phyloP scores from a whole-genome alignment of 2,888 invertebrate species.

The Stomorhina lunata region DNA sequence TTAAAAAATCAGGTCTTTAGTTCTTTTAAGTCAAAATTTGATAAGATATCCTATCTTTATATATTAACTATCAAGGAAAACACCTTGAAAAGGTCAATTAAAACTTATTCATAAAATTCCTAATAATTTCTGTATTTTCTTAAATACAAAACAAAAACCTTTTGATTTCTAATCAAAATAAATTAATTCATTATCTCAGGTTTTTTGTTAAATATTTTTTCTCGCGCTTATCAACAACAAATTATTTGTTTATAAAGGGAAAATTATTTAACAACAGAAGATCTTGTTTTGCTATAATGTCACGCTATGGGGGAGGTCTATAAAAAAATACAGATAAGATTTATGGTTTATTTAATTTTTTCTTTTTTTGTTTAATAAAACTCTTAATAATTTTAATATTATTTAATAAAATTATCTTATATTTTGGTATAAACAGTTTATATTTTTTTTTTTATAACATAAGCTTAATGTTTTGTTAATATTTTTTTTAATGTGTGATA shows the following conservation, averaged over 20 bases:
- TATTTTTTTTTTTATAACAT: constrained; percentile 27
- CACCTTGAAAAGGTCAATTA: too few species aligned
- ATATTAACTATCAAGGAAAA: too few species aligned
- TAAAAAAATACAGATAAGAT: not conserved
- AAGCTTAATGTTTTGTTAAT: not conserved
- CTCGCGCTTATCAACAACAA: not conserved
- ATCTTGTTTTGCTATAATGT: not conserved
- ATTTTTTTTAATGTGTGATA: constrained; percentile 1
- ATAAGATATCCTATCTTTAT: too few species aligned
- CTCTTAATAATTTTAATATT: not conserved
- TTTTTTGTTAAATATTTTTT: not conserved
- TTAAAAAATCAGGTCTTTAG: too few species aligned
- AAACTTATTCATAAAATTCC: too few species aligned
- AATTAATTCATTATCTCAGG: not conserved
- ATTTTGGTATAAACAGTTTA: constrained; percentile 48
- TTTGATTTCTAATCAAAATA: not conserved
- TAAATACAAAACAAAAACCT: too few species aligned
- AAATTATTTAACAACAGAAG: not conserved
- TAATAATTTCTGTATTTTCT: too few species aligned
- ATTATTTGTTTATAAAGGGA: not conserved
- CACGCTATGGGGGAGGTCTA: not conserved
- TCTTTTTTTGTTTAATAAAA: too few species aligned
- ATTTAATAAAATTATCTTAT: constrained; percentile 27
- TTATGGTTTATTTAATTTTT: not conserved
- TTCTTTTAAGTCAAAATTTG: too few species aligned